phyloP scores from a whole-genome alignment of 2,113 vertebrate species.

The Oceanites oceanicus region DNA sequence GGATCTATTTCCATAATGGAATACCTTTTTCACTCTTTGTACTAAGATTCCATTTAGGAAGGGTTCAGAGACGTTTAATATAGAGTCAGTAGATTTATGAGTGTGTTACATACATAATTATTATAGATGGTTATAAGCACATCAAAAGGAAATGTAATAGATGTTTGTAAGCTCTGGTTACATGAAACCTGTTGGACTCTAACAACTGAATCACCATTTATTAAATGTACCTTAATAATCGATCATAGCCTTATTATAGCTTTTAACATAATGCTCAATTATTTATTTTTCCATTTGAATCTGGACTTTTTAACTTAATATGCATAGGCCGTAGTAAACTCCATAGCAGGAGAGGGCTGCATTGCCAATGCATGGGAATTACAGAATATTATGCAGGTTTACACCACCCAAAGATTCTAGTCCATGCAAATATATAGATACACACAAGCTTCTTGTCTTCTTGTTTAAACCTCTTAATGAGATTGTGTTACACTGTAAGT shows the following conservation, averaged over 20 bases:
- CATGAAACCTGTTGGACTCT: conserved; percentile 31
- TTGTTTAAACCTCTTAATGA: neutral
- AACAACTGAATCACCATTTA: neutral
- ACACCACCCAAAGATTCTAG: neutral
- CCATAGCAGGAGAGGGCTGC: neutral
- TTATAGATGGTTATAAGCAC: conserved; percentile 40
- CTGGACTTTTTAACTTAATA: neutral
- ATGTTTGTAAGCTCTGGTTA: conserved; percentile 46
- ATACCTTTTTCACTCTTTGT: neutral
- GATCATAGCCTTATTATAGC: neutral
- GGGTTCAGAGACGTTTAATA: conserved; percentile 51
- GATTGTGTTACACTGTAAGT: neutral
- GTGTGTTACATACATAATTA: conserved; percentile 19
- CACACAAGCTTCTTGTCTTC: neutral
- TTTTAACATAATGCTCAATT: neutral
- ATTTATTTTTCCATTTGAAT: conserved; percentile 35
- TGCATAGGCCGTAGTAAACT: neutral
- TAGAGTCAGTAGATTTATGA: conserved; percentile 41
- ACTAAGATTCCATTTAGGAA: conserved; percentile 33
- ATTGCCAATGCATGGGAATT: neutral
- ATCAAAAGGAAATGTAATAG: conserved; percentile 44
- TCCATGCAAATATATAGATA: neutral
- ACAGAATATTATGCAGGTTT: neutral
- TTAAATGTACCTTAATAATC: conserved; percentile 21
- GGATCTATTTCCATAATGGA: neutral